phyloP scores from a whole-genome alignment of 2,113 vertebrate genomes.

The Microtus oregoni region DNA sequence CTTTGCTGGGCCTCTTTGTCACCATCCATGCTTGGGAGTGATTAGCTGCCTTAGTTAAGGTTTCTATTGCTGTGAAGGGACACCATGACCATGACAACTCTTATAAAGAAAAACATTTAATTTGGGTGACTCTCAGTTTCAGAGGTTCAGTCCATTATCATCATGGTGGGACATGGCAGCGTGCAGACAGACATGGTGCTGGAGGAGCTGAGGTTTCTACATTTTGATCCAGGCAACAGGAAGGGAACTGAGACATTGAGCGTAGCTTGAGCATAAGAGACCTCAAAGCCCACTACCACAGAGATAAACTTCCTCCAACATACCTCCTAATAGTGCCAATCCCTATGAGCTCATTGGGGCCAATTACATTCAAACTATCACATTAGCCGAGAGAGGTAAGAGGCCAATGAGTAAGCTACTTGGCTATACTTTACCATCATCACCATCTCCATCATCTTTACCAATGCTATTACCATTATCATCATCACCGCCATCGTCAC shows the following conservation, averaged over 20 bases:
- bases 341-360: neutral
- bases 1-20: neutral
- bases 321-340: neutral
- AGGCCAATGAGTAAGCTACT: too few relatives aligned
- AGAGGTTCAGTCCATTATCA: neutral
- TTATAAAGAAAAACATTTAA: neutral
- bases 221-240: neutral
- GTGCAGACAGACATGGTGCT: neutral
- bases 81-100: neutral
- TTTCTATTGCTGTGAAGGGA: neutral
- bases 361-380: neutral
- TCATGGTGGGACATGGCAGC: neutral
- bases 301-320: neutral
- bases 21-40: rapidly evolving
- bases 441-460: neutral
- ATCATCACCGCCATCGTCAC: neutral
- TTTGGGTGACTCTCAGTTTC: neutral
- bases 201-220: neutral
- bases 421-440: rapidly evolving
- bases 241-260: neutral
- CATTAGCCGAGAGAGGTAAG: too few relatives aligned
- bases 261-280: neutral
- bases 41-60: neutral
- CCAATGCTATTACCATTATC: too few relatives aligned
- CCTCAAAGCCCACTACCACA: neutral